Evolutionary conservation across 1,140 invertebrate species (phyloP), one percentile per base, ranked within the genome.

Genomic region (Diabrotica undecimpunctata): DNA sequence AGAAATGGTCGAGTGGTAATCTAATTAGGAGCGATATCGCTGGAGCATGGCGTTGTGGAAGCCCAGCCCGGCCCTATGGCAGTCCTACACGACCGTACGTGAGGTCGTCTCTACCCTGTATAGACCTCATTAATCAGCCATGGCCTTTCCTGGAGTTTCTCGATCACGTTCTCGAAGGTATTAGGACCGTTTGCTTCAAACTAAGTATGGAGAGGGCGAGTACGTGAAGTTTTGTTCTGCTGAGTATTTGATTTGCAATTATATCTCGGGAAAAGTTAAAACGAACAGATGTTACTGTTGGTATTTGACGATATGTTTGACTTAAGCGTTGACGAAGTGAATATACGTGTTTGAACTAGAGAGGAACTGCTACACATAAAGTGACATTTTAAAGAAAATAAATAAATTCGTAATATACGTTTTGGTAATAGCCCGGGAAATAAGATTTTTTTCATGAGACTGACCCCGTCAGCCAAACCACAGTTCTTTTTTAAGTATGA

Each of bases 1-100:
- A 57, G 55, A 57, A 57, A 41, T 57, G 55, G 55, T 57, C 55
- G 55, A 57, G 55, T 57, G 38, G 25, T 57, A 57, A 57, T 57
- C 55, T 57, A 57, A 57, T 57, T 57, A 57, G 55, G 38, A 57
- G 38, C 55, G 55, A 57, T 57, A 55, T n/a, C 54, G 25, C 12
- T 35, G 54, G 10, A 35, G 54, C 35, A 55, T 55, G 35, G 54
- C 54, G 54, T 36, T 55, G 54, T 36, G 54, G 54, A n/a, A 35
- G n/a, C 41, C 41, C 41, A 10, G n/a, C 41, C 8, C 41, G 41
- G 41, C 54, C 54, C 54, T 55, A 55, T 35, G 54, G 54, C 54
- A 55, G 12, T 35, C 54, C 54, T 55, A 55, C 54, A 35, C n/a
- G 54, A 55, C 13, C 13, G 14, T 55, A 55, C 54, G 54, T 55